Evolutionary conservation across 2,113 vertebrate species (phyloP).

Genomic region (Eudyptes chrysolophus): DNA sequence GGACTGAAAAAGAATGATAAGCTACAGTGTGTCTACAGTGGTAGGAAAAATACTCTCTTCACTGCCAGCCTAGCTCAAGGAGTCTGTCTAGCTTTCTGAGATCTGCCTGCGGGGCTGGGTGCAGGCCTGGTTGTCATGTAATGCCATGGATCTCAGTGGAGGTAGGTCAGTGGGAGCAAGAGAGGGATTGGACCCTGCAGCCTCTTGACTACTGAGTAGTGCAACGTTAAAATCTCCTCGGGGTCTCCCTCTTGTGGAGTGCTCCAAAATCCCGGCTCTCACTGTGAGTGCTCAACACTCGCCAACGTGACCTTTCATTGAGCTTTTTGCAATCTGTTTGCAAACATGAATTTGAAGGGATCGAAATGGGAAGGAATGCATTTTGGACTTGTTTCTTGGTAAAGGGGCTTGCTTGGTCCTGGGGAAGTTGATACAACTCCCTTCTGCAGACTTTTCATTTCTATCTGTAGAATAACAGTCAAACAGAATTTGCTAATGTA

Average conservation of each 20-base stretch:
- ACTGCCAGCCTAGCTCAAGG: background rate
- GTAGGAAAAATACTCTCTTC: background rate
- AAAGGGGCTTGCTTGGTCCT: background rate
- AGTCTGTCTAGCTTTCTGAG: background rate
- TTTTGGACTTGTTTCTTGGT: background rate
- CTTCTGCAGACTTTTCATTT: background rate
- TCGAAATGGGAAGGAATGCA: background rate
- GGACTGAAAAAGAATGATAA: background rate
- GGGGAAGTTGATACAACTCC: background rate
- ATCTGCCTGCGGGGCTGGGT: rapidly evolving
- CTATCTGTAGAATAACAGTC: conserved; percentile 60
- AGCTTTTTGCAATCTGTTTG: background rate
- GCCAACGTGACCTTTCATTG: background rate
- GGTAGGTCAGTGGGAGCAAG: background rate
- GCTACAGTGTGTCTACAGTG: background rate
- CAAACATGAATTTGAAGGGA: background rate
- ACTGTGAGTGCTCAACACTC: background rate
- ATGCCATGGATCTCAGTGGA: background rate
- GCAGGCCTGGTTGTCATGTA: background rate
- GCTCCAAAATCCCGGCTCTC: rapidly evolving
- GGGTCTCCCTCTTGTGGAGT: background rate
- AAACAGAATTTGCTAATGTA: conserved; percentile 74
- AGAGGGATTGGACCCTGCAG: background rate
- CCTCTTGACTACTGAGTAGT: background rate
- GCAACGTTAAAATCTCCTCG: background rate